These are phyloP conservation scores for Artemia franciscana DNA, from an alignment of 1,140 invertebrate species.

Conservation along the genomic window DNA sequence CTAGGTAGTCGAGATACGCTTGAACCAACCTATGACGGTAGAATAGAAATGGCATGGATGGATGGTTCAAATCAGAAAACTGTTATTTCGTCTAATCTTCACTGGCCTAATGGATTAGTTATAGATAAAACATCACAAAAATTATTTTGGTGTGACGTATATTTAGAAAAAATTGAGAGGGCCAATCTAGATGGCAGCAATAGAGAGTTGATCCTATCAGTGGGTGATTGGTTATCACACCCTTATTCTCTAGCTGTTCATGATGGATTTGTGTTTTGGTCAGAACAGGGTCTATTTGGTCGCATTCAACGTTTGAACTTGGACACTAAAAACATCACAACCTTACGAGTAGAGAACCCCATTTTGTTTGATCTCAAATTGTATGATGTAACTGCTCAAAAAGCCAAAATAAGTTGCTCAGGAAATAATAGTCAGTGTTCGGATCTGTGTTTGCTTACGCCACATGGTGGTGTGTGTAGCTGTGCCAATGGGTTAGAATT, in stretches of 20 bases:
- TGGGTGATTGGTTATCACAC: constrained; percentile 23
- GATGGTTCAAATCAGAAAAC: constrained; percentile 23
- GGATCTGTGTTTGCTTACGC: constrained; percentile 31
- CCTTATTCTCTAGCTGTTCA: constrained; percentile 28
- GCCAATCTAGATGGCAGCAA: constrained; percentile 23
- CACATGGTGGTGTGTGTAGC: constrained; percentile 24
- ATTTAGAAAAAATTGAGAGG: constrained; percentile 26
- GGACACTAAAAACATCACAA: constrained; percentile 17
- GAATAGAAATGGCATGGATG: constrained; percentile 28
- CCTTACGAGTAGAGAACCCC: constrained; percentile 23
- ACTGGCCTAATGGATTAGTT: constrained; percentile 31
- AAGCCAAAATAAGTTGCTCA: constrained; percentile 23
- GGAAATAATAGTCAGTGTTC: constrained; percentile 22
- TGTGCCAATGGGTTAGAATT: constrained; percentile 27
- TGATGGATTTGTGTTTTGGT: constrained; percentile 25
- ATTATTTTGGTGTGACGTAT: constrained; percentile 32
- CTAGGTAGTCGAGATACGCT: not conserved
- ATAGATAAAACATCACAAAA: constrained; percentile 23
- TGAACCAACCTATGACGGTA: constrained; percentile 14
- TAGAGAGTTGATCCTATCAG: constrained; percentile 19
- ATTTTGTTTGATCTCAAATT: constrained; percentile 36
- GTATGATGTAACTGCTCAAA: constrained; percentile 26
- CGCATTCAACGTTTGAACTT: constrained; percentile 25
- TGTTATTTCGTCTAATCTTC: constrained; percentile 20
- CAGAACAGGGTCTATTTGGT: constrained; percentile 26